Conservation (phyloP, 1,140 invertebrate genomes). For the Drosophila lowei region DNA sequence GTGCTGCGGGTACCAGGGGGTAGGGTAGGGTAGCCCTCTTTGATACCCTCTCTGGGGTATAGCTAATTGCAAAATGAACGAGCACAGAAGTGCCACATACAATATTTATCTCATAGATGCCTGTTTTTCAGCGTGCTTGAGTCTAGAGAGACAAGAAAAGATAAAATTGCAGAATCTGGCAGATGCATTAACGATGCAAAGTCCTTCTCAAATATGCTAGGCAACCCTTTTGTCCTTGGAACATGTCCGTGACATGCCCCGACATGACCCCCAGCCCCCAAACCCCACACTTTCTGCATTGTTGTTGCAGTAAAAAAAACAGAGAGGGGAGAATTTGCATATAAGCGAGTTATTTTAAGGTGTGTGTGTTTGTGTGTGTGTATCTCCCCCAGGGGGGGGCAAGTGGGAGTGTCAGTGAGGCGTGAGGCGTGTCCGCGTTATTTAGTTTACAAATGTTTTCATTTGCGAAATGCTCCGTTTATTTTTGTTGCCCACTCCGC, state of each 20-base stretch:
- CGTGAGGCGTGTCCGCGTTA: slow-evolving; percentile 32
- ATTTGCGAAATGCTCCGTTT: slow-evolving; percentile 27
- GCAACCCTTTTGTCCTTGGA: slow-evolving; percentile 42
- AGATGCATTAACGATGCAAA: slow-evolving; percentile 20
- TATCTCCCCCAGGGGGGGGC: too few relatives aligned
- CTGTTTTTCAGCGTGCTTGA: too few relatives aligned
- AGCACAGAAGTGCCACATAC: slow-evolving; percentile 14
- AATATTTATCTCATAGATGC: slow-evolving; percentile 6
- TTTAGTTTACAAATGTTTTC: slow-evolving; percentile 47
- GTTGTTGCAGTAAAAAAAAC: slow-evolving; percentile 15
- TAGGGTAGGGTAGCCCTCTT: neutral
- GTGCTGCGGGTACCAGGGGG: too few relatives aligned
- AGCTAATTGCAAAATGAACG: slow-evolving; percentile 16
- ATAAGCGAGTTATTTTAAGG: slow-evolving; percentile 35
- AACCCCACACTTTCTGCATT: neutral
- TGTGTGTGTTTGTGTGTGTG: slow-evolving; percentile 3
- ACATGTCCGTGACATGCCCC: slow-evolving; percentile 41
- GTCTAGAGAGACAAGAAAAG: too few relatives aligned
- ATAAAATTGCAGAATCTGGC: slow-evolving; percentile 4
- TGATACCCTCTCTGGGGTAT: slow-evolving; percentile 12
- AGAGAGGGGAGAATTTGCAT: slow-evolving; percentile 28
- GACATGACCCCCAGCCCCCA: slow-evolving; percentile 13
- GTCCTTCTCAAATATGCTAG: slow-evolving; percentile 38
- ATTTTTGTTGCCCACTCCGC: slow-evolving; percentile 30
- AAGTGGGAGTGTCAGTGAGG: neutral